A percentile compares a stretch with the other conserved stretches of the same genome.
These are phyloP conservation scores for Onychomys leucogaster DNA, from an alignment of 2,797 vertebrate species.

Conservation along the genomic window DNA sequence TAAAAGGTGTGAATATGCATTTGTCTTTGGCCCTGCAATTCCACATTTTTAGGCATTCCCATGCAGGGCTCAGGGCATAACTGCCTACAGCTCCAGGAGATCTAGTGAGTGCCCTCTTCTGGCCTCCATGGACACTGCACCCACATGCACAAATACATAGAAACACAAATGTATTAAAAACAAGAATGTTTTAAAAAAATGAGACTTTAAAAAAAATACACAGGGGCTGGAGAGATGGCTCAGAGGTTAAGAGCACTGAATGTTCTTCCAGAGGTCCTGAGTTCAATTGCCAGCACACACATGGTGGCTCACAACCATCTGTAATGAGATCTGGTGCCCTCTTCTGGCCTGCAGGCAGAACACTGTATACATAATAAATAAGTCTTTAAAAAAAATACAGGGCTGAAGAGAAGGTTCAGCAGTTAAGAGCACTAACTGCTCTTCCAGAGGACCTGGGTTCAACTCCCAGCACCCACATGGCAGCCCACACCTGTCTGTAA, in stretches of 20 bases:
- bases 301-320: too few species aligned
- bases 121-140: neutral
- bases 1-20: neutral
- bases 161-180: neutral
- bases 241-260: too few species aligned
- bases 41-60: conserved; percentile 1
- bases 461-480: neutral
- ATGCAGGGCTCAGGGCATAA: neutral
- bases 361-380: too few species aligned
- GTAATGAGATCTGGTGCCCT: too few species aligned
- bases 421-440: neutral
- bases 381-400: neutral
- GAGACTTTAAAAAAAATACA: conserved; percentile 25
- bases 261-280: too few species aligned
- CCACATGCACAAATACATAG: neutral
- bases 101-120: neutral
- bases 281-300: too few species aligned
- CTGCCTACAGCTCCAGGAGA: neutral
- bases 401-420: neutral
- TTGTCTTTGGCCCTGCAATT: neutral
- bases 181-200: neutral
- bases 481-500: neutral
- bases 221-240: too few species aligned
- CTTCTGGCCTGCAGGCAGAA: too few species aligned
- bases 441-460: neutral